These are phyloP conservation scores for Flexamia atlantica DNA, from an alignment of 2,888 invertebrate genomes.

Conservation along the genomic window DNA sequence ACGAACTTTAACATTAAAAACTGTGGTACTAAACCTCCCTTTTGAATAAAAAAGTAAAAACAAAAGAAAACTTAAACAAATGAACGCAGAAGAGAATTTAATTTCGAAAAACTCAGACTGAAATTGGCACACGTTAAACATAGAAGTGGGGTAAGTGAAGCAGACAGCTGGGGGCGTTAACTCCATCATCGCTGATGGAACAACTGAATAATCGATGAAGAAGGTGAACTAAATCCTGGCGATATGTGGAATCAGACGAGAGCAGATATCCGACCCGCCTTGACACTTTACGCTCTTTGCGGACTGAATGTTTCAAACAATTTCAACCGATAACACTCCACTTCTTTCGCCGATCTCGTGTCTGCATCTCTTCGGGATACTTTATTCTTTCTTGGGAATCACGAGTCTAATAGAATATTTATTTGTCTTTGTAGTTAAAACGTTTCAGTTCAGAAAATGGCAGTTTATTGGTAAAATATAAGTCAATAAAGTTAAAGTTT, in stretches of 20 bases:
- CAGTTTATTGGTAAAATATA: no score
- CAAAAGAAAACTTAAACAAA: no score
- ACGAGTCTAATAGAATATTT: no score
- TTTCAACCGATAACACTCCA: conserved; percentile 33
- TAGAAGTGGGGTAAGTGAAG: background rate
- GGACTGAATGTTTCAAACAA: conserved; percentile 42
- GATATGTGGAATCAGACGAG: conserved; percentile 46
- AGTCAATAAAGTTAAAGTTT: no score
- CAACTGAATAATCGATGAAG: conserved; percentile 45
- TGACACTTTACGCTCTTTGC: conserved; percentile 10
- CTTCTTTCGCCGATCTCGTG: background rate
- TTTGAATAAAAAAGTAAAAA: no score
- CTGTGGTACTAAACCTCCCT: no score
- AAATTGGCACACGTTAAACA: conserved; percentile 10
- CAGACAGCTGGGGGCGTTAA: conserved; percentile 28
- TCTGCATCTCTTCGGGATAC: background rate
- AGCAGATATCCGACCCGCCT: conserved; percentile 1
- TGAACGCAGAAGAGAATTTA: no score
- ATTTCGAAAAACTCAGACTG: background rate
- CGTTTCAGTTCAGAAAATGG: no score
- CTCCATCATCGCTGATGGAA: conserved; percentile 53
- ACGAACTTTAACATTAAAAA: no score
- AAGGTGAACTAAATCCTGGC: conserved; percentile 44
- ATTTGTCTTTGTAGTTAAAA: no score
- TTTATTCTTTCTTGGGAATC: background rate